Base-by-base conservation (phyloP, 64 coral and sea anemone species). In the Anthopleura sola region DNA sequence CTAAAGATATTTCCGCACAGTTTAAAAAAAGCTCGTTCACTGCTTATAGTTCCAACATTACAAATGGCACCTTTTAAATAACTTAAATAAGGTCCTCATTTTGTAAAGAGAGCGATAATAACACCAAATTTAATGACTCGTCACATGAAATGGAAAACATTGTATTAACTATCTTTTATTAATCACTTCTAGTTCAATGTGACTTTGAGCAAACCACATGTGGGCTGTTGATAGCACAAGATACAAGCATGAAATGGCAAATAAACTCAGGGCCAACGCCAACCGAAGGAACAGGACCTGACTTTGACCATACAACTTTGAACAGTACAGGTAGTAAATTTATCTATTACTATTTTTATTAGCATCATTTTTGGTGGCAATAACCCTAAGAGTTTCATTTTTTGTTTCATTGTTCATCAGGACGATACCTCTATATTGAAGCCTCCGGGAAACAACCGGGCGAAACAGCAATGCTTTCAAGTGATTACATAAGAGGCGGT, bases 181-280 rank as follows among this genome's bases (percentile, higher is more conserved):
- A n/a, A n/a, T n/a, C n/a, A n/a, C n/a, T n/a, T n/a, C n/a, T n/a
- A 89, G 87, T 71, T 33, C 49, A 82, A 49, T 89, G 87, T 15
- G 78, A 89, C 50, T 89, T 89, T 68, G 78, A 89, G 36, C 69
- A 29, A 64, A 53, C 39, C 18, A n/a, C 69, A 3, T 89, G 87
- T 39, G 87, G 58, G 11, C 11, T 89, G 57, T 68, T 16, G 75
- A 40, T 82, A 31, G 87, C 56, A 21, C 53, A 47, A 19, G 81
- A 82, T 20, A 19, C 75, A 12, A 37, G 36, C 36, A 12, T 82
- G 46, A 23, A 55, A 18, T 89, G 87, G 87, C 54, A 26, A 4
- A 64, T 82, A 39, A n/a, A 79, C 14, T 82, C 78, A 68, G 87
- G 87, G 31, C 58, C 87, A 62, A 89, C 87, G 16, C 87, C 87